Percentiles rank a stretch among this genome's conserved stretches.
Conservation (phyloP, 2,113 vertebrate species). For the Malurus melanocephalus region DNA sequence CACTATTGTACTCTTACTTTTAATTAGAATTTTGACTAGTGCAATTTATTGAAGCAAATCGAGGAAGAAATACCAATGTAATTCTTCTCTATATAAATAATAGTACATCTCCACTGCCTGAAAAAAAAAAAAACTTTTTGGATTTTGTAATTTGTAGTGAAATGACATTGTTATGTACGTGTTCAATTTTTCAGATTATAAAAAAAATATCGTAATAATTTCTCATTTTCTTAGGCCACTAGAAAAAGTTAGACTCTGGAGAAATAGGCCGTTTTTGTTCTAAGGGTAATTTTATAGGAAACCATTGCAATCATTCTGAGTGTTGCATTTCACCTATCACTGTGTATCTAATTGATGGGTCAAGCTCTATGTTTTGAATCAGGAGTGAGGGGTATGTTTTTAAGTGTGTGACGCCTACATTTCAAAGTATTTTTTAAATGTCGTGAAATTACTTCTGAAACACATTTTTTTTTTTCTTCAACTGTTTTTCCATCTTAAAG, state of each 20-base stretch:
- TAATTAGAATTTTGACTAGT: background rate
- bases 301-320: background rate
- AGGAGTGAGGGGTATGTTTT: background rate
- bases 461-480: background rate
- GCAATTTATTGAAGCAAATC: background rate
- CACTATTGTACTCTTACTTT: background rate
- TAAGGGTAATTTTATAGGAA: slow-evolving; percentile 9
- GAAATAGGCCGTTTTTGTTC: background rate
- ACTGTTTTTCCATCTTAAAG: background rate
- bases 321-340: background rate
- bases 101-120: background rate
- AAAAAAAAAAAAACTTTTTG: background rate
- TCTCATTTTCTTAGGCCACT: background rate
- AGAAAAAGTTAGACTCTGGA: background rate
- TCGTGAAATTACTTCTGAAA: background rate
- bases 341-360: slow-evolving; percentile 5
- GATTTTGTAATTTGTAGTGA: background rate
- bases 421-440: background rate
- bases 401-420: background rate
- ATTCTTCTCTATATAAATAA: background rate
- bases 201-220: background rate
- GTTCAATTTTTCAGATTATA: background rate
- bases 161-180: background rate
- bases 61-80: background rate
- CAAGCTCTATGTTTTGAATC: slow-evolving; percentile 4